Evolutionary conservation across 1,140 invertebrate species (phyloP).

Genomic region (Drosophila triauraria): DNA sequence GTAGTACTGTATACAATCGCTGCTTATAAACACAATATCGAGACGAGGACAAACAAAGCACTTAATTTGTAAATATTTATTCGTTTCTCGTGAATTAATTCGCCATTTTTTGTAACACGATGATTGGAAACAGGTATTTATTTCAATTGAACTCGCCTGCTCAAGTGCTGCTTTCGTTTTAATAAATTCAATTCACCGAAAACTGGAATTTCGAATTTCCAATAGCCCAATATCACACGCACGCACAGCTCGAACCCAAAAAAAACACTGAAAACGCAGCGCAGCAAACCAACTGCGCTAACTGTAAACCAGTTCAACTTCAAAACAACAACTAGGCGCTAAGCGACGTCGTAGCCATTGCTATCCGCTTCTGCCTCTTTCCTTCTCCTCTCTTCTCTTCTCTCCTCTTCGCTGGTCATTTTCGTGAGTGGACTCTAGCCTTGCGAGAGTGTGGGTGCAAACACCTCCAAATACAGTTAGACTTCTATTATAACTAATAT

Average conservation of each 20-base stretch:
- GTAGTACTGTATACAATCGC: background rate
- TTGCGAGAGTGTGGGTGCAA: constrained; percentile 31
- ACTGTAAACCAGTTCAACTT: constrained; percentile 82
- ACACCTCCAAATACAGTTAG: constrained; percentile 17
- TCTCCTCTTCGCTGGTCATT: constrained; percentile 66
- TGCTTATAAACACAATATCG: constrained; percentile 9
- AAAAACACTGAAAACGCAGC: constrained; percentile 35
- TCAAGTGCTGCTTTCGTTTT: constrained; percentile 45
- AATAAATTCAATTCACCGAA: constrained; percentile 22
- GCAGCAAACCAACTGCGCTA: constrained; percentile 33
- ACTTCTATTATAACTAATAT: constrained; percentile 1
- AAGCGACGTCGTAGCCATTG: constrained; percentile 45
- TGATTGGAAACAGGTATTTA: constrained; percentile 30
- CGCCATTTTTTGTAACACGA: background rate
- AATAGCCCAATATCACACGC: constrained; percentile 36
- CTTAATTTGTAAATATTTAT: constrained; percentile 24
- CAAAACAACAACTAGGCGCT: constrained; percentile 74
- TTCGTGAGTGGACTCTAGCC: constrained; percentile 67
- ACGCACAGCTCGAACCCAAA: constrained; percentile 59
- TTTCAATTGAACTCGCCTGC: constrained; percentile 48
- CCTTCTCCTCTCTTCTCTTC: constrained; percentile 1
- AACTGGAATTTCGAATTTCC: constrained; percentile 43
- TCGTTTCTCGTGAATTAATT: constrained; percentile 2
- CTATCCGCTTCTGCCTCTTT: constrained; percentile 20
- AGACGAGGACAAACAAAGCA: constrained; percentile 3